A percentile compares a stretch with the other conserved stretches of the same genome.
Evolutionary conservation across 2,888 invertebrate species (phyloP).

Genomic region (Laothoe populi): DNA sequence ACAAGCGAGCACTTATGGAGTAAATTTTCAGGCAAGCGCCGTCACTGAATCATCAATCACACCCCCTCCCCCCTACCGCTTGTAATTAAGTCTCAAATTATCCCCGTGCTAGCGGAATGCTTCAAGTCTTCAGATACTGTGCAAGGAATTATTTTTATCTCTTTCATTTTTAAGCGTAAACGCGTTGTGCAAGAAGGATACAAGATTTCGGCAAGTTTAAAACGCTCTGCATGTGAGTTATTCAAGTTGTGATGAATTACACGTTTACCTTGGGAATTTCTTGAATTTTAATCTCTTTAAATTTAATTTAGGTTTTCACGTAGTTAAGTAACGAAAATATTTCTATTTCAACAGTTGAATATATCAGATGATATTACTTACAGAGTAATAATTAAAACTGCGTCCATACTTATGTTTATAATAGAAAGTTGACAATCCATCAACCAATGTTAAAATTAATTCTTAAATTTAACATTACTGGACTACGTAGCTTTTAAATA

Average conservation of each 20-base stretch:
- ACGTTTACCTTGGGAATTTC: slow-evolving; percentile 20
- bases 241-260: slow-evolving; percentile 25
- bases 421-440: too few relatives aligned
- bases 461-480: too few relatives aligned
- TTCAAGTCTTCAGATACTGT: not conserved
- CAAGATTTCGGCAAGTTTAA: slow-evolving; percentile 2
- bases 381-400: not conserved
- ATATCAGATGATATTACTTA: not conserved
- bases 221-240: not conserved
- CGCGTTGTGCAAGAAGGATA: not conserved
- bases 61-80: slow-evolving; percentile 32
- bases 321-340: not conserved
- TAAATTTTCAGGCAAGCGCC: slow-evolving; percentile 48
- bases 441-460: too few relatives aligned
- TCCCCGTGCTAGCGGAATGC: slow-evolving; percentile 35
- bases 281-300: slow-evolving; percentile 31
- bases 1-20: slow-evolving; percentile 44
- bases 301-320: not conserved
- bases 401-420: not conserved
- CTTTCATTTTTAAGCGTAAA: not conserved
- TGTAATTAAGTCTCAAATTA: slow-evolving; percentile 64
- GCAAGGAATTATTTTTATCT: slow-evolving; percentile 11
- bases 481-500: too few relatives aligned
- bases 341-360: not conserved
- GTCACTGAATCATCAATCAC: slow-evolving; percentile 63